Base-by-base conservation (phyloP, 92 coral and sea anemone genomes). In the Parazoanthus swiftii region DNA sequence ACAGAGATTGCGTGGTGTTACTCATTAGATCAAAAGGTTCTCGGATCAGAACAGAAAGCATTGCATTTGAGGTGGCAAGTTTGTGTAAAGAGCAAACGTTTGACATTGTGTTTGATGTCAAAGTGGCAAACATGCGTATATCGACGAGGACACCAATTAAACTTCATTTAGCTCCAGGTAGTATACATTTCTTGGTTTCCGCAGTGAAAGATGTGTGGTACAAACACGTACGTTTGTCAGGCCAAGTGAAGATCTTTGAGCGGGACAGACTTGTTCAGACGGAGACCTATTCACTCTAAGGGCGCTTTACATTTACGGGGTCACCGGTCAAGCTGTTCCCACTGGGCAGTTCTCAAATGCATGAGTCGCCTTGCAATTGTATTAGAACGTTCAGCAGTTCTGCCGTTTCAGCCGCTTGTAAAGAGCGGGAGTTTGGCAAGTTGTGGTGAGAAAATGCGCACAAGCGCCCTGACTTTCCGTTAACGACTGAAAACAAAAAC, bases 181-280 rank as follows among this genome's bases (percentile, higher is more conserved):
- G 29, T 76, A 38, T 76, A 39, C 80, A 76, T 18, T 76, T 37
- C 11, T 2, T 76, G 39, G 54, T 76, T 18, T 76, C 80, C 35
- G 80, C 80, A 20, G 80, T 76, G n/a, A 76, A 76, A 76, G 14
- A 3, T 76, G 80, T 76, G 21, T 39, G 80, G 80, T 76, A 76
- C 38, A 76, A 39, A 16, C 80, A 76, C 29, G 25, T 76, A 3
- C n/a, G 54, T 3, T 76, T 76, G 14, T 38, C 80, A 5, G 46
- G 54, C 1, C 80, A 76, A 20, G 25, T 76, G 46, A 44, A 39
- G 4, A 29, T 76, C 51, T 76, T 39, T 44, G 51, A 39, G 35
- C 23, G 35, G 3, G 46, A 76, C 80, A 39, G 25, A 20, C 54
- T 76, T 76, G 80, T 76, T 44, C 43, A 76, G 14, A 36, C 80